Conservation (phyloP, 1,140 invertebrate species). For the Oedothorax gibbosus region DNA sequence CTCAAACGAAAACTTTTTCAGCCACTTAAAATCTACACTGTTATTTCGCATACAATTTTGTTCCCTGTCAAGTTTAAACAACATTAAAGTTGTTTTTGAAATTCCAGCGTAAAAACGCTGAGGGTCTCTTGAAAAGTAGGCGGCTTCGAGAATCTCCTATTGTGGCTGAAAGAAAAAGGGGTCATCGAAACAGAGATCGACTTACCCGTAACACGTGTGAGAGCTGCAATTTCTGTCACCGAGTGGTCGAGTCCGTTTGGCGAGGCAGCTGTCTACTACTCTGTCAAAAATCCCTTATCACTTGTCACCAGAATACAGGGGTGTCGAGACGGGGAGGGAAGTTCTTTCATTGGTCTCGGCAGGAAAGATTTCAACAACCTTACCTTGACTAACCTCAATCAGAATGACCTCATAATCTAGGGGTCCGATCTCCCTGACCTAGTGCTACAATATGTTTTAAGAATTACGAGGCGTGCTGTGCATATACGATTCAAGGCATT, state of each 20-base stretch:
- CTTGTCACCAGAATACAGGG: slow-evolving; percentile 24
- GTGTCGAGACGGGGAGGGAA: slow-evolving; percentile 14
- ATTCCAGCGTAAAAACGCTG: too few species aligned
- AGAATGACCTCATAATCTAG: slow-evolving; percentile 45
- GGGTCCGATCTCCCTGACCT: slow-evolving; percentile 46
- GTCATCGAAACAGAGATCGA: too few species aligned
- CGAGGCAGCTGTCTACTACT: neutral
- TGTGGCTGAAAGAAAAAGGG: too few species aligned
- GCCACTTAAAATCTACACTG: too few species aligned
- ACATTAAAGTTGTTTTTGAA: too few species aligned
- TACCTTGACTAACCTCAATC: slow-evolving; percentile 54
- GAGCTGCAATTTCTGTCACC: too few species aligned
- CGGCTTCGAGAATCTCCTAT: too few species aligned
- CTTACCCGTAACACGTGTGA: too few species aligned
- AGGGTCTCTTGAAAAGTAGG: too few species aligned
- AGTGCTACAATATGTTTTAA: slow-evolving; percentile 23
- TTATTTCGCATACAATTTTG: too few species aligned
- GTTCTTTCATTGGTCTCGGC: slow-evolving; percentile 44
- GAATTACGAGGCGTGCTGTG: slow-evolving; percentile 1
- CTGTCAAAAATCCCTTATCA: slow-evolving; percentile 22
- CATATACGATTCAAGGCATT: slow-evolving; percentile 19
- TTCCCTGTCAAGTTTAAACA: too few species aligned
- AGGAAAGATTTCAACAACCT: slow-evolving; percentile 29
- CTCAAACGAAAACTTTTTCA: too few species aligned
- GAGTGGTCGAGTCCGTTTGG: neutral